Percentiles rank a stretch among this genome's conserved stretches.
phyloP scores from a whole-genome alignment of 2,113 vertebrate species.

The Podilymbus podiceps region DNA sequence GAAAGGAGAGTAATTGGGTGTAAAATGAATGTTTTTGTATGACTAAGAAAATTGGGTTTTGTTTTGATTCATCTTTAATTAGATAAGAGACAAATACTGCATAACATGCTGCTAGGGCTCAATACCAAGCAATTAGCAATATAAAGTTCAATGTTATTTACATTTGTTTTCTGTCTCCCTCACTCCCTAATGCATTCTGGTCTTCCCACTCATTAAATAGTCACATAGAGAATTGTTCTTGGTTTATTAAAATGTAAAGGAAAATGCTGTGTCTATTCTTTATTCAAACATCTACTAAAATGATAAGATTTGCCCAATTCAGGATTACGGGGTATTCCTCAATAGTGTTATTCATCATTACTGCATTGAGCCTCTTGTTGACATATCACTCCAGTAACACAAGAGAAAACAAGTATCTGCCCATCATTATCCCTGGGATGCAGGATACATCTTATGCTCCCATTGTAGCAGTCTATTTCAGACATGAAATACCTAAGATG shows the following conservation, averaged over 20 bases:
- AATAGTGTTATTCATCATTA: neutral
- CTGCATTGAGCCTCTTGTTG: neutral
- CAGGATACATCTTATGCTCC: neutral
- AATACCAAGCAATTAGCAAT: neutral
- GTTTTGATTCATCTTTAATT: conserved; percentile 21
- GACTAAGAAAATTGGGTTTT: neutral
- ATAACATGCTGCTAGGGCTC: neutral
- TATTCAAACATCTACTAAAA: neutral
- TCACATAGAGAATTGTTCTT: neutral
- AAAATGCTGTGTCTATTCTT: neutral
- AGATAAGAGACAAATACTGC: neutral
- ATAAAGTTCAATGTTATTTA: conserved; percentile 35
- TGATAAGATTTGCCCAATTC: neutral
- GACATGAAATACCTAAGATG: neutral
- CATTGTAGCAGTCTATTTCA: neutral
- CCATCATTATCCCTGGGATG: neutral
- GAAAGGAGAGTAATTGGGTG: neutral
- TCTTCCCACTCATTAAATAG: neutral
- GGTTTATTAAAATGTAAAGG: neutral
- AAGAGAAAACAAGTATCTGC: neutral
- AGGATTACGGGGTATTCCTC: neutral
- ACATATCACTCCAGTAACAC: neutral
- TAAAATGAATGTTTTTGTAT: neutral
- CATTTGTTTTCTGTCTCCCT: neutral
- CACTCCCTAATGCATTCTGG: neutral